phyloP scores from a whole-genome alignment of 2,113 vertebrate species.

The Calidris pugnax region DNA sequence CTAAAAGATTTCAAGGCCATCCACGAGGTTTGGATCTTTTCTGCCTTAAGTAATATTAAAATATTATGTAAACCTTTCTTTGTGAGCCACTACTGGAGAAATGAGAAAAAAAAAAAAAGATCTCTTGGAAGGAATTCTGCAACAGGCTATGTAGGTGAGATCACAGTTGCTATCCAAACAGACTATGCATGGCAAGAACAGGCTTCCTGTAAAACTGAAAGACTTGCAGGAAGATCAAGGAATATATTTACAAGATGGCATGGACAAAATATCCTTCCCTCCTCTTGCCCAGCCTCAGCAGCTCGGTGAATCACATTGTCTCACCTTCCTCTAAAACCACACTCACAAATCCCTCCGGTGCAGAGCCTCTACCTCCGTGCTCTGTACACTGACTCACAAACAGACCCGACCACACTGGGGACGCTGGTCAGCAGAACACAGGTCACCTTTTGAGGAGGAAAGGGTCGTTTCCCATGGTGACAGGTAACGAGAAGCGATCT shows the following conservation, averaged over 20 bases:
- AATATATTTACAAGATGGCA: slow-evolving; percentile 43
- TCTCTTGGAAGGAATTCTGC: slow-evolving; percentile 1
- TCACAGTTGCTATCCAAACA: slow-evolving; percentile 49
- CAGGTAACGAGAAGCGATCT: neutral
- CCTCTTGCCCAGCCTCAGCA: slow-evolving; percentile 22
- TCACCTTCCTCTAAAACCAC: neutral
- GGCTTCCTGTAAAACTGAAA: slow-evolving; percentile 34
- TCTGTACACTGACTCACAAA: neutral
- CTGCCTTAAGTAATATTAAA: slow-evolving; percentile 30
- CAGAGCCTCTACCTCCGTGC: neutral
- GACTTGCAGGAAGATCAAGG: slow-evolving; percentile 14
- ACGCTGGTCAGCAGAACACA: neutral
- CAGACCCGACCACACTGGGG: neutral
- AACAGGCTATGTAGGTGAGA: slow-evolving; percentile 37
- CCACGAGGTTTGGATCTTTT: slow-evolving; percentile 25
- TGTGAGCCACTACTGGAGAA: slow-evolving; percentile 25
- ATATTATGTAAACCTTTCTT: slow-evolving; percentile 50
- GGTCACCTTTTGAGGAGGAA: neutral
- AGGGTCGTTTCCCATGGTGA: neutral
- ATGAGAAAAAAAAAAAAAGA: neutral
- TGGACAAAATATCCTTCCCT: neutral
- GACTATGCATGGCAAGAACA: slow-evolving; percentile 22
- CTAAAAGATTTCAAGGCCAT: slow-evolving; percentile 4
- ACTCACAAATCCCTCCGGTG: neutral
- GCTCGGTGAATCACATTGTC: neutral